phyloP scores from a whole-genome alignment of 2,888 invertebrate species.

The Brenthis ino region DNA sequence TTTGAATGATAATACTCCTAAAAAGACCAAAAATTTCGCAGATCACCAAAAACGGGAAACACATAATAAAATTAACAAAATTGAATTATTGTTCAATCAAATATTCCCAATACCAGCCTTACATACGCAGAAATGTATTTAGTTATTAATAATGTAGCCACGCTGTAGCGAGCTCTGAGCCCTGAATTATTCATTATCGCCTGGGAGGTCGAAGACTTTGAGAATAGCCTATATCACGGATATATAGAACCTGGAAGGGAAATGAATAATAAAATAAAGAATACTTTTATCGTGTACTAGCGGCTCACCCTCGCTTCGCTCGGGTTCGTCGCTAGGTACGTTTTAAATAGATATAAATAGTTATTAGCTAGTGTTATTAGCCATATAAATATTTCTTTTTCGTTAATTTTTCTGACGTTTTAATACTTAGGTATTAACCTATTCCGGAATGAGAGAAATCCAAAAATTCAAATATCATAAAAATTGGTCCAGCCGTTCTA shows the following conservation, averaged over 20 bases:
- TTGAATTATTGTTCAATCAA: neutral
- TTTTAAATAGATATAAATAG: too few relatives aligned
- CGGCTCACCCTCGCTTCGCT: too few relatives aligned
- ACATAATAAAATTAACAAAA: neutral
- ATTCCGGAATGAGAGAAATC: too few relatives aligned
- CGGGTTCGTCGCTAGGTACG: too few relatives aligned
- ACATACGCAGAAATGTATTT: conserved; percentile 15
- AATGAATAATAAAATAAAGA: neutral
- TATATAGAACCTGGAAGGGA: conserved; percentile 29
- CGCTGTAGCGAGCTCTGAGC: conserved; percentile 31
- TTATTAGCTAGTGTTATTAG: too few relatives aligned
- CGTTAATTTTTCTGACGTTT: too few relatives aligned
- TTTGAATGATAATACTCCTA: too few relatives aligned
- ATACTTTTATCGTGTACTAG: neutral
- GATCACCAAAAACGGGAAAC: neutral
- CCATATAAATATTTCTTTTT: too few relatives aligned
- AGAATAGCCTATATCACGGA: conserved; percentile 49
- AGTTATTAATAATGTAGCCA: conserved; percentile 54
- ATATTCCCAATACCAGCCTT: conserved; percentile 7
- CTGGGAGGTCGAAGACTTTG: conserved; percentile 59
- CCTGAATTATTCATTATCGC: conserved; percentile 62
- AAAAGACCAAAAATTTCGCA: too few relatives aligned
- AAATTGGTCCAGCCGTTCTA: too few relatives aligned
- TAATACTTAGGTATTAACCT: too few relatives aligned
- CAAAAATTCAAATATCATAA: too few relatives aligned